Conservation (phyloP, 1,140 invertebrate genomes). For the Drosophila nannoptera region DNA sequence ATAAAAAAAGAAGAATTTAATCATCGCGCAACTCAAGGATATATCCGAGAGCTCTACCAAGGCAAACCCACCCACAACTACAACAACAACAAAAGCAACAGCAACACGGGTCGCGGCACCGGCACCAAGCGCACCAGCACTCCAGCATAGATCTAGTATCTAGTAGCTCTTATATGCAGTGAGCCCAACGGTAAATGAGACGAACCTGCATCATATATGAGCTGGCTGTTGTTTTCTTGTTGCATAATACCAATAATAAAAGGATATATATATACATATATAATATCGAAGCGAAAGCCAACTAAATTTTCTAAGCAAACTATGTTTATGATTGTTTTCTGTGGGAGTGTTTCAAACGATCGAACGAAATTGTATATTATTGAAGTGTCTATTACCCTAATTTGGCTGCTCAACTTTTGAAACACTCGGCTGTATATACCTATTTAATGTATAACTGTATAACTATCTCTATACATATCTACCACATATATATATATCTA, state of each 20-base stretch:
- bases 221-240: slow-evolving; percentile 69
- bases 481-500: slow-evolving; percentile 30
- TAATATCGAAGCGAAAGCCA: slow-evolving; percentile 9
- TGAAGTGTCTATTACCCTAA: not conserved
- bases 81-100: slow-evolving; percentile 10
- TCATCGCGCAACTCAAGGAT: slow-evolving; percentile 24
- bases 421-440: slow-evolving; percentile 41
- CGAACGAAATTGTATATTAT: slow-evolving; percentile 1
- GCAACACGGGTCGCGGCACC: slow-evolving; percentile 19
- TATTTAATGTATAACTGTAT: slow-evolving; percentile 42
- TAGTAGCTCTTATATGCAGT: slow-evolving; percentile 21
- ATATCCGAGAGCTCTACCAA: slow-evolving; percentile 8
- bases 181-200: slow-evolving; percentile 58
- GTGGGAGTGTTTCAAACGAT: slow-evolving; percentile 57
- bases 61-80: slow-evolving; percentile 12
- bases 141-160: slow-evolving; percentile 13
- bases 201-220: slow-evolving; percentile 58
- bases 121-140: slow-evolving; percentile 29
- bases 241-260: slow-evolving; percentile 39
- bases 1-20: no score
- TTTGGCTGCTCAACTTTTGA: slow-evolving; percentile 13
- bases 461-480: not conserved
- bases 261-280: slow-evolving; percentile 47
- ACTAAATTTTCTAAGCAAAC: slow-evolving; percentile 16
- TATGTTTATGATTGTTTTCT: slow-evolving; percentile 34